Conservation (phyloP, 2,888 invertebrate species). For the Petrolisthes cinctipes region DNA sequence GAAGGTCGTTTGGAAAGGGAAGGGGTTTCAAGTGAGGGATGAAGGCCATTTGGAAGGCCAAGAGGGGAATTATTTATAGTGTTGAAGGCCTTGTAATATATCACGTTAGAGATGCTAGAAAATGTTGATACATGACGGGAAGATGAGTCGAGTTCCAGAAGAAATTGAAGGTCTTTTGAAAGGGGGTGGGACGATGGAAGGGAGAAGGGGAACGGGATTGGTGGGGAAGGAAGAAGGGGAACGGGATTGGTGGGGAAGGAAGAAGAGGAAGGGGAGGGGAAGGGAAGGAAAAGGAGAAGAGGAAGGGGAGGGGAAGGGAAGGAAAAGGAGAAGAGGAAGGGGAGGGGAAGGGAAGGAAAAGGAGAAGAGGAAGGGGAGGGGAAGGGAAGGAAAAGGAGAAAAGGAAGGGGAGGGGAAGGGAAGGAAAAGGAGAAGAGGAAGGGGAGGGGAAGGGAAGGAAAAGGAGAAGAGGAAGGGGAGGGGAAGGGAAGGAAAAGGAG, state of each 20-base stretch:
- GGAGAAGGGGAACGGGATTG: background rate
- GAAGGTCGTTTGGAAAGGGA: too few species aligned
- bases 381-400: background rate
- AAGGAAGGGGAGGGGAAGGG: background rate
- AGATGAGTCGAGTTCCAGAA: background rate
- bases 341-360: background rate
- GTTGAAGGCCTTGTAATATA: too few species aligned
- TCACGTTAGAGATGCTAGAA: too few species aligned
- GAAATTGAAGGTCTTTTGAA: background rate
- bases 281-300: background rate
- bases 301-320: background rate
- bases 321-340: background rate
- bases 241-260: too few species aligned
- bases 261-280: background rate
- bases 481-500: background rate
- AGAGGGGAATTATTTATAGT: too few species aligned
- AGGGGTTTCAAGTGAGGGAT: too few species aligned
- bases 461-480: background rate
- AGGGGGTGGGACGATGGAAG: background rate
- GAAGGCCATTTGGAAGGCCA: too few species aligned
- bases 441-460: background rate
- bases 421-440: background rate
- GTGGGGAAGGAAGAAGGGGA: background rate
- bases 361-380: background rate
- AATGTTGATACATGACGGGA: too few species aligned